Evolutionary conservation across 2,888 invertebrate genomes (phyloP).

Genomic region (Nomada lathburiana): DNA sequence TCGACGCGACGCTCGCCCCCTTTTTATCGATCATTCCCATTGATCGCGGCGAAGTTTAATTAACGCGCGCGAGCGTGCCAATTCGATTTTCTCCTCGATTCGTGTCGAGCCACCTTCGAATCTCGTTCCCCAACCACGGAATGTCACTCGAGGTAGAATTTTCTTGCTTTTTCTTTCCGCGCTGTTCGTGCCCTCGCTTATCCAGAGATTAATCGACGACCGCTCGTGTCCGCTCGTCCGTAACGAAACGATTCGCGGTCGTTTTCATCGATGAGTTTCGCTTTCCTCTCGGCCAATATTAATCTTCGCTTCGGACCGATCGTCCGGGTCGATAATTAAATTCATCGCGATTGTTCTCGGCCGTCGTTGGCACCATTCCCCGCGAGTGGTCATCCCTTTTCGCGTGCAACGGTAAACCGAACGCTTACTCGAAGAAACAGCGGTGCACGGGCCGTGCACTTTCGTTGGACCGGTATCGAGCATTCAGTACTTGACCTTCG

Average conservation of each 20-base stretch:
- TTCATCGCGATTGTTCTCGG: constrained; percentile 25
- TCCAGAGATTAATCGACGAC: not conserved
- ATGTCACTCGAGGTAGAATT: not conserved
- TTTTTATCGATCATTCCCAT: constrained; percentile 21
- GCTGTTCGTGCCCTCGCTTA: not conserved
- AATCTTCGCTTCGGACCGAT: constrained; percentile 27
- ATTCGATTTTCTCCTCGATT: constrained; percentile 19
- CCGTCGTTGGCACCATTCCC: not conserved
- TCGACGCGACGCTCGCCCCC: constrained; percentile 15
- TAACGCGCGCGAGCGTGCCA: constrained; percentile 17
- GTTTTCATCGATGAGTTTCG: constrained; percentile 36
- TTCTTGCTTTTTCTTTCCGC: not conserved
- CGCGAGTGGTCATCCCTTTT: not conserved
- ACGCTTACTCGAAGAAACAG: not conserved
- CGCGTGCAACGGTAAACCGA: not conserved
- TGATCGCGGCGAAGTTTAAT: constrained; percentile 33
- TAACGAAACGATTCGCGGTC: constrained; percentile 40
- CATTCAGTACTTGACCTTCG: constrained; percentile 74
- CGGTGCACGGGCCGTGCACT: not conserved
- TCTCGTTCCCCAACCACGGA: not conserved
- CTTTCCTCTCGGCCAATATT: constrained; percentile 23
- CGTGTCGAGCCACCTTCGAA: not conserved
- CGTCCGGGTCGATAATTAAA: constrained; percentile 22
- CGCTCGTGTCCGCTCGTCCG: constrained; percentile 2
- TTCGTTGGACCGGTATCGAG: constrained; percentile 33